Evolutionary conservation across 2,113 vertebrate species (phyloP).

Genomic region (Plectropomus leopardus): DNA sequence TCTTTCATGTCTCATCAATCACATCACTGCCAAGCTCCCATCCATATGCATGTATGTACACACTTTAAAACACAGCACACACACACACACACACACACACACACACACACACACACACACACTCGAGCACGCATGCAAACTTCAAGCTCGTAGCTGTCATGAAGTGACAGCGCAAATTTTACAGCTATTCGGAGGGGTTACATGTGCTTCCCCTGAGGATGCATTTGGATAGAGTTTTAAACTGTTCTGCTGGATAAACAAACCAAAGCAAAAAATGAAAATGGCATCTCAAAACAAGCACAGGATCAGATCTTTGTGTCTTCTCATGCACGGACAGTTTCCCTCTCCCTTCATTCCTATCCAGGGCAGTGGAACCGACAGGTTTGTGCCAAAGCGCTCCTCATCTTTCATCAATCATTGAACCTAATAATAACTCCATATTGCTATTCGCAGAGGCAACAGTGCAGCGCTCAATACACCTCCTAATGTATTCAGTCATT

Average conservation of each 20-base stretch:
- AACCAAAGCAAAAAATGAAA: constrained; percentile 31
- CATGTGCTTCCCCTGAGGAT: constrained; percentile 54
- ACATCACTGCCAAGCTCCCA: constrained; percentile 63
- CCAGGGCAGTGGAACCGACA: constrained; percentile 48
- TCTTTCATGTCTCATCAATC: constrained; percentile 80
- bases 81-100: constrained; percentile 12
- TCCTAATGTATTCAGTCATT: constrained; percentile 74
- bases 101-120: constrained; percentile 9
- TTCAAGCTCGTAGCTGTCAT: constrained; percentile 64
- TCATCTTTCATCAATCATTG: constrained; percentile 69
- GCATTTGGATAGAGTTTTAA: constrained; percentile 58
- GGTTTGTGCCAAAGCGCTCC: constrained; percentile 45
- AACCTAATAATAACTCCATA: constrained; percentile 71
- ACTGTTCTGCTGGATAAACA: constrained; percentile 62
- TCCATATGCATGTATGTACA: constrained; percentile 49
- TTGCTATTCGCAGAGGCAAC: constrained; percentile 56
- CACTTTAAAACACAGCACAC: constrained; percentile 21
- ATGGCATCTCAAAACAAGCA: constrained; percentile 30
- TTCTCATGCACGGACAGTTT: constrained; percentile 53
- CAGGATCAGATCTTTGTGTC: constrained; percentile 44
- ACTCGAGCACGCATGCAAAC: constrained; percentile 32
- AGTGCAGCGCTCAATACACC: constrained; percentile 67
- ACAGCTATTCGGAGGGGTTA: constrained; percentile 65
- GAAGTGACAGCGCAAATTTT: constrained; percentile 70
- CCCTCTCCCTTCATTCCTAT: constrained; percentile 52